Base-by-base conservation (phyloP, 2,113 vertebrate species). In the Otocyon megalotis region DNA sequence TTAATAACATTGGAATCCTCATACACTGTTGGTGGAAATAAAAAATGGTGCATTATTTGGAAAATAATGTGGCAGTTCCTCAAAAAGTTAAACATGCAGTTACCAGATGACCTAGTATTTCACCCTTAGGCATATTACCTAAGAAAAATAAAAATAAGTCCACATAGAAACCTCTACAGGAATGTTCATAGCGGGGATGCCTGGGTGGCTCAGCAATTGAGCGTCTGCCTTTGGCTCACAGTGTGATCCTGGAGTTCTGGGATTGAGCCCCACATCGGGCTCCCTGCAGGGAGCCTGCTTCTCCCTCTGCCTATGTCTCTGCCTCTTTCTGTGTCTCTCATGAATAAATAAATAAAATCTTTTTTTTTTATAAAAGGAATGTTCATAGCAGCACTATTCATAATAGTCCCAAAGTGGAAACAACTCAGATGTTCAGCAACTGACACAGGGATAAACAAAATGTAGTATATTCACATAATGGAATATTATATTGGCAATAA, bases 401-500 rank as follows among this genome's bases (percentile, higher is more conserved):
- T 48, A 56, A 79, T 4, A 80, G 35, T 26, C 69, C 3, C 12
- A 30, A 88, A n/a, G 37, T 48, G 53, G 71, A 71, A 85, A 89
- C 50, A 80, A 43, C 14, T 30, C 58, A 86, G 10, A 77, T 56
- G 65, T 71, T 63, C 76, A 63, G 22, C 26, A 43, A 28, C 26
- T 93, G 92, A 87, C 43, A 88, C n/a, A 67, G 2, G 62, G 43
- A 56, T 74, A 74, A 53, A 53, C 35, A n/a, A 65, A 82, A 76
- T 30, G 12, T 62, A 48, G 58, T 8, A 24, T 67, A 54, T 35
- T 24, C 30, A 37, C 13, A 85, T 0, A 28, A 54, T 20, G 37
- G 20, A 94, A 50, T 83, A 90, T 82, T 82, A 82, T 14, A 10
- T 56, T 93, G 92, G 26, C 50, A 90, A 76, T 48, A 24, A 92